Evolutionary conservation across 2,113 vertebrate species (phyloP).

Genomic region (Dicerorhinus sumatrensis): DNA sequence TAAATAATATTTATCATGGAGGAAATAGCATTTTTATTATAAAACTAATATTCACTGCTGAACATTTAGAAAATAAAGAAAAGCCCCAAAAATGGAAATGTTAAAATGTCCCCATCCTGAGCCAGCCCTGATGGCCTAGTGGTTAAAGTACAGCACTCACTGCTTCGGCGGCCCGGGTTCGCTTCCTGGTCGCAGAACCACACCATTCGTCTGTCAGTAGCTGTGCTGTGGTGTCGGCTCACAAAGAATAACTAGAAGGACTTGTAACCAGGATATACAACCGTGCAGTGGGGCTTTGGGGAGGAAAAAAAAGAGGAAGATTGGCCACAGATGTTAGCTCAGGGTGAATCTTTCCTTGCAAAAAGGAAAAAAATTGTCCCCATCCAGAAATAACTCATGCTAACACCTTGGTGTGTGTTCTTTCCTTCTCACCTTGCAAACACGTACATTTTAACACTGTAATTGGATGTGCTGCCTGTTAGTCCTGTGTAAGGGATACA

Average conservation of each 20-base stretch:
- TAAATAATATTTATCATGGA: background rate
- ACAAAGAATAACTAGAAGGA: no score
- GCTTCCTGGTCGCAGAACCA: no score
- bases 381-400: slow-evolving; percentile 17
- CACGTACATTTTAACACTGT: background rate
- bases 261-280: no score
- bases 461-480: background rate
- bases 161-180: no score
- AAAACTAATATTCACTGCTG: background rate
- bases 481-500: background rate
- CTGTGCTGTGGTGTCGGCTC: no score
- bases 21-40: background rate
- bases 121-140: no score
- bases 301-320: no score
- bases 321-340: no score
- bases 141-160: no score
- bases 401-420: background rate
- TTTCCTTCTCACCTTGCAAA: background rate
- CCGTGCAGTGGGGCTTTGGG: no score
- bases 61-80: slow-evolving; percentile 23
- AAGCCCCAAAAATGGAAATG: background rate
- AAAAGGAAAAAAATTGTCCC: background rate
- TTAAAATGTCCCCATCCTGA: background rate
- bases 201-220: no score
- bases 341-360: no score